These are phyloP conservation scores for Fregetta grallaria DNA, from an alignment of 2,113 vertebrate species.

Conservation along the genomic window DNA sequence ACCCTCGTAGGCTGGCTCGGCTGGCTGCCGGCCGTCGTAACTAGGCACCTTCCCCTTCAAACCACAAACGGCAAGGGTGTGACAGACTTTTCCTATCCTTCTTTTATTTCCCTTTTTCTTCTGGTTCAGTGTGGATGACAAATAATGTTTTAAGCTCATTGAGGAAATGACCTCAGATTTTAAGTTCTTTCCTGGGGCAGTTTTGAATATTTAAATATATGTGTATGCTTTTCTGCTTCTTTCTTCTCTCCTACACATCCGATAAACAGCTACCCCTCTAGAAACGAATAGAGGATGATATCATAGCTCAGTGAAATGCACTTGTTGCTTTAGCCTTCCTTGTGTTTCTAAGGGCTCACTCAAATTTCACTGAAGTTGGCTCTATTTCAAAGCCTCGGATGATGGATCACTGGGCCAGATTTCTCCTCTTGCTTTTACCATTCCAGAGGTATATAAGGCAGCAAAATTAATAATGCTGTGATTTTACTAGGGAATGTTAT, in stretches of 20 bases:
- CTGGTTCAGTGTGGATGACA: slow-evolving; percentile 19
- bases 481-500: slow-evolving; percentile 24
- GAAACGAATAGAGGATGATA: slow-evolving; percentile 12
- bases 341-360: slow-evolving; percentile 2
- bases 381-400: slow-evolving; percentile 20
- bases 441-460: not conserved
- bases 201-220: slow-evolving; percentile 42
- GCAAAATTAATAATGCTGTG: slow-evolving; percentile 41
- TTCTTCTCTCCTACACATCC: not conserved
- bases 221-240: not conserved
- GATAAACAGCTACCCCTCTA: slow-evolving; percentile 7
- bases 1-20: not conserved
- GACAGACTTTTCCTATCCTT: not conserved
- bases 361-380: slow-evolving; percentile 27
- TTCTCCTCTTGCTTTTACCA: slow-evolving; percentile 36
- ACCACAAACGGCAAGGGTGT: not conserved
- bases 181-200: slow-evolving; percentile 43
- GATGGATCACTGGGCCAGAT: slow-evolving; percentile 18
- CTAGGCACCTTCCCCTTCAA: not conserved
- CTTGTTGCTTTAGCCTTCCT: slow-evolving; percentile 37
- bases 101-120: slow-evolving; percentile 20
- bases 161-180: slow-evolving; percentile 64
- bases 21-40: not conserved
- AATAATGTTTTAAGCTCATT: slow-evolving; percentile 41
- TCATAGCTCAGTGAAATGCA: slow-evolving; percentile 41